Base-by-base conservation (phyloP, 2,113 vertebrate species). In the Vanacampus margaritifer region DNA sequence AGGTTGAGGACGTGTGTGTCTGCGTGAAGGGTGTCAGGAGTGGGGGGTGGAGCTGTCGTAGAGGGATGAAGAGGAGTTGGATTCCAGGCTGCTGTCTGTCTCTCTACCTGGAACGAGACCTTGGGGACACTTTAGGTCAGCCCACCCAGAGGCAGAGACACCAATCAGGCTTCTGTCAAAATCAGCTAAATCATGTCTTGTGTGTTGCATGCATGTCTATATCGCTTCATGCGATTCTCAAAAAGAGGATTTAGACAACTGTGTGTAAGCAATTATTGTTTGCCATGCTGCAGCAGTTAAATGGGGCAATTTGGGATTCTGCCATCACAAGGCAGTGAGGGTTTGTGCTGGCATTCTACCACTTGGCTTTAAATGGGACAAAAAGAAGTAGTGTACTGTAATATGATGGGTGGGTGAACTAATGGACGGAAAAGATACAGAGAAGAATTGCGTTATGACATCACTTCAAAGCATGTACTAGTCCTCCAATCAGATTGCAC, bases 61-160 rank as follows among this genome's bases (percentile, higher is more conserved):
- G 81, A 78, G 64, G 71, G 60, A 74, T 46, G 65, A 0, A 69
- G 86, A 86, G 66, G 66, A 45, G 62, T 61, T 21, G 46, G 68
- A 86, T 91, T 93, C 91, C 76, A 84, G 91, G 71, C 84, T 79
- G 73, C 89, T 82, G 90, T 92, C 90, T 91, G 88, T 90, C 84
- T 81, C 79, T 86, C 89, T 92, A 94, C 93, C 93, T 94, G 93
- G 86, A 90, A 93, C 85, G 91, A 91, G 91, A 89, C 92, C 88
- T 85, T 61, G 65, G 93, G 93, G 94, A 93, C 89, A 83, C 71
- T 79, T 88, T 87, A 90, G 89, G 76, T 86, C 71, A 85, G 94
- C 92, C 95, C 95, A 96, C 94, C 93, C 95, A 96, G 89, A 93
- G 87, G 82, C 91, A 89, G 82, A 83, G 79, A 93, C 83, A 82